phyloP scores from a whole-genome alignment of 1,140 invertebrate genomes.

The Caerostris darwini region DNA sequence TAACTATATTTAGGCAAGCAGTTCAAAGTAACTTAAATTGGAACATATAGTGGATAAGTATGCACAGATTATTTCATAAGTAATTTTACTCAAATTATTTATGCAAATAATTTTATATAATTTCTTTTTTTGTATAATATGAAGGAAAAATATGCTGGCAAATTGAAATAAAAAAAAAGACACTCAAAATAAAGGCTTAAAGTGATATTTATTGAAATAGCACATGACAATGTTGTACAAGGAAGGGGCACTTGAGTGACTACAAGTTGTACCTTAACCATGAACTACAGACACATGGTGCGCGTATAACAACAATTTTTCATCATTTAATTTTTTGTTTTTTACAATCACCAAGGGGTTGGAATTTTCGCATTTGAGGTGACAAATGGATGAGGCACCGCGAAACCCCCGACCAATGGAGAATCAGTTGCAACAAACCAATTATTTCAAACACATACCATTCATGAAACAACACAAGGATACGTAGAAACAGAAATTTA shows the following conservation, averaged over 20 bases:
- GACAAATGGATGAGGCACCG: slow-evolving; percentile 72
- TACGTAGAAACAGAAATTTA: slow-evolving; percentile 37
- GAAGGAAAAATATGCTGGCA: no score
- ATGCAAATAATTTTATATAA: no score
- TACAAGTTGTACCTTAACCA: slow-evolving; percentile 78
- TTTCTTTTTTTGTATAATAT: no score
- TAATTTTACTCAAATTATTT: no score
- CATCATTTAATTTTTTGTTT: slow-evolving; percentile 51
- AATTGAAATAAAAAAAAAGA: not conserved
- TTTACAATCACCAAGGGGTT: slow-evolving; percentile 76
- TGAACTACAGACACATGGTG: slow-evolving; percentile 78
- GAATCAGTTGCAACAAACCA: slow-evolving; percentile 75
- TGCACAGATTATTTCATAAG: no score
- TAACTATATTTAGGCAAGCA: no score
- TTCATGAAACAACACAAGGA: slow-evolving; percentile 38
- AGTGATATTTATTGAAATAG: slow-evolving; percentile 78
- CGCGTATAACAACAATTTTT: slow-evolving; percentile 77
- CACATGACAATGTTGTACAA: slow-evolving; percentile 78
- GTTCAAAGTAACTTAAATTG: no score
- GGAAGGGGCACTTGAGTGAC: slow-evolving; percentile 78
- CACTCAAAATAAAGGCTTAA: slow-evolving; percentile 72
- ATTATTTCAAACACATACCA: slow-evolving; percentile 73
- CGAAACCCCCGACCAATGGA: slow-evolving; percentile 67
- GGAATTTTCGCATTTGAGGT: slow-evolving; percentile 67
- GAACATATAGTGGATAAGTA: no score